A percentile compares a stretch with the other conserved stretches of the same genome.
Evolutionary conservation across 2,888 invertebrate species (phyloP).

Genomic region (Panzeria rudis): DNA sequence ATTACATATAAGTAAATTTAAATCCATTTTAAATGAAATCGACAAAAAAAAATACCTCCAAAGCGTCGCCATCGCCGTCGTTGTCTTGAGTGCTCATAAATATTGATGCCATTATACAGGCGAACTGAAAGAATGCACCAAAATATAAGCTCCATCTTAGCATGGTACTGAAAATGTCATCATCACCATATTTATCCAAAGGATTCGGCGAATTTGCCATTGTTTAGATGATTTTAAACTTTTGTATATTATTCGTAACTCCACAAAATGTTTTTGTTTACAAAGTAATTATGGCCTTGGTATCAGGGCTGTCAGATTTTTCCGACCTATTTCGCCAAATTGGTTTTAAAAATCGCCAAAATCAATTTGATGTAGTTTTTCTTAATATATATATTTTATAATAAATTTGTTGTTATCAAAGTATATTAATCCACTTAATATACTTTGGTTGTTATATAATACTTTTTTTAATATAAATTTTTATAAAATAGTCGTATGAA

Average conservation of each 20-base stretch:
- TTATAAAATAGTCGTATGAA: too few species aligned
- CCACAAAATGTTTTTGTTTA: slow-evolving; percentile 26
- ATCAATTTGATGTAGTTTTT: too few species aligned
- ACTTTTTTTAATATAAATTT: too few species aligned
- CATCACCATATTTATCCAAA: slow-evolving; percentile 82
- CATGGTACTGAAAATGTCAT: slow-evolving; percentile 89
- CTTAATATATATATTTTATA: too few species aligned
- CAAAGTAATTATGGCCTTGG: background rate
- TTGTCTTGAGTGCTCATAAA: slow-evolving; percentile 85
- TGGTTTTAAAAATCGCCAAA: too few species aligned
- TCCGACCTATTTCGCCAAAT: too few species aligned
- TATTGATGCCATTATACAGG: slow-evolving; percentile 92
- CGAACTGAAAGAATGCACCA: slow-evolving; percentile 94
- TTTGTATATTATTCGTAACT: background rate
- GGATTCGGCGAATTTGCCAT: slow-evolving; percentile 73
- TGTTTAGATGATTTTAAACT: background rate
- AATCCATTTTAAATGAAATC: too few species aligned
- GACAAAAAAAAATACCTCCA: slow-evolving; percentile 74
- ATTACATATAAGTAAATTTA: too few species aligned
- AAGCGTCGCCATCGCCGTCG: slow-evolving; percentile 74
- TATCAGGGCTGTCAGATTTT: too few species aligned
- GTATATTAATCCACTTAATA: too few species aligned
- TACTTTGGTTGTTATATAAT: too few species aligned
- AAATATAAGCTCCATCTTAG: slow-evolving; percentile 92
- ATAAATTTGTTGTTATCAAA: too few species aligned